Base-by-base conservation (phyloP, 1,140 invertebrate genomes). In the Scaptomyza pallida region DNA sequence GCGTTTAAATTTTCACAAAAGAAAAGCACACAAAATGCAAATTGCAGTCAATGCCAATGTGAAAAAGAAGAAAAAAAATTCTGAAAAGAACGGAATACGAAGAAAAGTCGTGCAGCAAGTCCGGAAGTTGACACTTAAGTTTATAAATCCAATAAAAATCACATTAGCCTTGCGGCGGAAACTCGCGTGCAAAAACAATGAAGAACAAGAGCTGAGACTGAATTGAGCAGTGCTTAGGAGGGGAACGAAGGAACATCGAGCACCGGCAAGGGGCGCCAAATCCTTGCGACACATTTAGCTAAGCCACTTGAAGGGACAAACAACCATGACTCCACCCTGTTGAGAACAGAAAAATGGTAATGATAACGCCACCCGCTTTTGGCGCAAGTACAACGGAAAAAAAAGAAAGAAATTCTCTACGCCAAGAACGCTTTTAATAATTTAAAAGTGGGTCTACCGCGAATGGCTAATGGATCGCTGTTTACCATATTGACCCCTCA, bases 71-170 rank as follows among this genome's bases (percentile, higher is more conserved):
- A 47, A n/a, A 6, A 44, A 40, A n/a, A 47, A 48, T 26, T 41
- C 23, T 2, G 5, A 26, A 6, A 23, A n/a, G 3, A 30, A 40
- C 9, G 8, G 9, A 23, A 30, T 30, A 30, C 16, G 21, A 48
- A 8, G 6, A 17, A 44, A 57, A 51, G 41, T 54, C 23, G 45
- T 21, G 23, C 56, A 17, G 62, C 40, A 56, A 70, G 63, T 55
- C 35, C 68, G 79, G 63, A 78, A 83, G 79, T 78, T 85, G 68
- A 73, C 75, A 73, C 80, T 83, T 70, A 72, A 85, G 75, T 76
- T 79, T 83, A 73, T 79, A 85, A 79, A 79, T 79, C 80, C 80
- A 83, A 83, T 83, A 83, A 83, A 83, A 83, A 78, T 76, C 80
- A 76, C 80, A 83, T 83, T 83, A 83, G 75, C 60, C 80, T 61